Evolutionary conservation across 2,888 invertebrate species (phyloP), one percentile per base, ranked within the genome.

Genomic region (Drosophila kuntzei): DNA sequence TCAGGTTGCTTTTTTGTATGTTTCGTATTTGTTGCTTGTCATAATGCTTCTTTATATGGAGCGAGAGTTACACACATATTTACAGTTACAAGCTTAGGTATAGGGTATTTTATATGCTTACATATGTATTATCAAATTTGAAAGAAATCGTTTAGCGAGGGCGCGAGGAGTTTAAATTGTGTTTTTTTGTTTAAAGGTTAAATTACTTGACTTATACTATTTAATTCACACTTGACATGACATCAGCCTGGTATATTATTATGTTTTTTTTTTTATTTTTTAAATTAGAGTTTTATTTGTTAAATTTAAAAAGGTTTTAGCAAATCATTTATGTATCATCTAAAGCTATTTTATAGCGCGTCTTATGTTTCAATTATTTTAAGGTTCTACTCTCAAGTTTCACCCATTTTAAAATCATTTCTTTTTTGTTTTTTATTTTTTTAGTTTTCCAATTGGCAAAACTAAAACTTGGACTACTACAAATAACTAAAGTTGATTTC

Each of bases 1-100:
- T 87, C 81, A 84, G 80, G 81, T 84, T 87, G 70, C 84, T 46
- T 47, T 32, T 80, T 79, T 85, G 70, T 81, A 73, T 80, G 76
- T 76, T 76, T 73, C 61, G 76, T 73, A 60, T 76, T 68, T 70
- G 69, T 81, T 74, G 76, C 76, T 76, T 71, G 63, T 74, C 76
- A 44, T 65, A 62, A 59, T 74, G 65, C 61, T 60, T 47, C 50
- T 37, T 62, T 27, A 9, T 62, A 55, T 64, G 67, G 63, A 71
- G 77, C 64, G 71, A 74, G 66, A 47, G 59, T 62, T 65, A 58
- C 65, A 61, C 61, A 71, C 75, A 68, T 78, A 75, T 78, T 69
- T 77, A 77, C 77, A 77, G 41, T 46, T 70, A 54, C 20, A 44
- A 36, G 60, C 72, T 76, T 76, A 76, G 63, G 69, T 27, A 22